phyloP scores from a whole-genome alignment of 2,888 invertebrate species.

The Fissipunctia ypsillon region DNA sequence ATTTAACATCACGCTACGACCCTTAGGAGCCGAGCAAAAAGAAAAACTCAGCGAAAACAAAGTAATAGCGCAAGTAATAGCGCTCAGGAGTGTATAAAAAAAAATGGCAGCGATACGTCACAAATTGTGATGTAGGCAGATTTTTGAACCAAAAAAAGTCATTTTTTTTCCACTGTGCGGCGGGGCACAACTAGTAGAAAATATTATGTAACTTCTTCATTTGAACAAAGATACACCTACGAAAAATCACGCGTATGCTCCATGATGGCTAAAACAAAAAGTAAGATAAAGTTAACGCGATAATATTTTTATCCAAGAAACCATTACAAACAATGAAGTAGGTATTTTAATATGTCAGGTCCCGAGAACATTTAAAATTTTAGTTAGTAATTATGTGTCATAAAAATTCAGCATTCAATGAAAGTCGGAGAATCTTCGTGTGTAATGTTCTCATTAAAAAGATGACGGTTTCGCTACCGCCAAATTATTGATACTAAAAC shows the following conservation, averaged over 20 bases:
- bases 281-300: background rate
- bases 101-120: no score
- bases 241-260: background rate
- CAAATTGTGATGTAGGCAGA: no score
- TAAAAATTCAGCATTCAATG: conserved; percentile 20
- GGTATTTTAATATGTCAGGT: conserved; percentile 14
- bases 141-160: no score
- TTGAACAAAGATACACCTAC: background rate
- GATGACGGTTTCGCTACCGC: conserved; percentile 15
- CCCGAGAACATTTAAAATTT: conserved; percentile 2
- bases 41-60: no score
- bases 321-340: conserved; percentile 17
- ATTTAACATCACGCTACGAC: no score
- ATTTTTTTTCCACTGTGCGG: no score
- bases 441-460: conserved; percentile 41
- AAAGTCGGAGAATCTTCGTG: conserved; percentile 20
- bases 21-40: no score
- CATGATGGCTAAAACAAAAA: background rate
- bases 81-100: no score
- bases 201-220: background rate
- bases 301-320: conserved; percentile 3
- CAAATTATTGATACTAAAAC: conserved; percentile 57
- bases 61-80: no score
- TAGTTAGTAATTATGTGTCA: background rate
- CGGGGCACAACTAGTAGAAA: background rate